Conservation (phyloP, 2,113 vertebrate species). For the Micromys minutus region DNA sequence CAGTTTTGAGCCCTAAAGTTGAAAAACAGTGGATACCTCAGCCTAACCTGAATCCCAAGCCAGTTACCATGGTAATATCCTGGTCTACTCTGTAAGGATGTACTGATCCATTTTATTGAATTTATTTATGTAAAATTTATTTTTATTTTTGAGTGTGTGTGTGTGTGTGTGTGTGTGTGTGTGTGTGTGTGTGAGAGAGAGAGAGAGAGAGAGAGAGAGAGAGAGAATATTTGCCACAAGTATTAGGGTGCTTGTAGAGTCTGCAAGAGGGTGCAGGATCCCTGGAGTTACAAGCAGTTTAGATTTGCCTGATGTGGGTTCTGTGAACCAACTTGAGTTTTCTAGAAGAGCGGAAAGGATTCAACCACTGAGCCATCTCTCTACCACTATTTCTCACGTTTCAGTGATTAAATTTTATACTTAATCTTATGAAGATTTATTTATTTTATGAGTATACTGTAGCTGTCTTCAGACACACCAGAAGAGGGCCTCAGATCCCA, state of each 20-base stretch:
- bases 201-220: too few relatives aligned
- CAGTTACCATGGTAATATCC: not conserved
- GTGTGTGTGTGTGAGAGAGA: not conserved
- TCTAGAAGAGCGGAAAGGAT: not conserved
- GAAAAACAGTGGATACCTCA: not conserved
- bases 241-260: not conserved
- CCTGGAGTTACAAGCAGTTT: too few relatives aligned
- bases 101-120: not conserved
- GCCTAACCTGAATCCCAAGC: not conserved
- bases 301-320: not conserved
- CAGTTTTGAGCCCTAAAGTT: not conserved
- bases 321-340: not conserved
- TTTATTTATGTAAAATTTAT: not conserved
- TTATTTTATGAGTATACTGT: too few relatives aligned
- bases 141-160: not conserved
- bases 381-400: not conserved
- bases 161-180: not conserved
- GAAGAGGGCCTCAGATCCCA: too few relatives aligned
- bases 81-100: not conserved
- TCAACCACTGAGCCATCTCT: not conserved
- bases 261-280: too few relatives aligned
- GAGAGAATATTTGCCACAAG: not conserved
- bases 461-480: too few relatives aligned
- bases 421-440: not conserved
- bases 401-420: conserved; percentile 34